phyloP scores from a whole-genome alignment of 2,113 vertebrate genomes.

The Ploceus nigricollis region DNA sequence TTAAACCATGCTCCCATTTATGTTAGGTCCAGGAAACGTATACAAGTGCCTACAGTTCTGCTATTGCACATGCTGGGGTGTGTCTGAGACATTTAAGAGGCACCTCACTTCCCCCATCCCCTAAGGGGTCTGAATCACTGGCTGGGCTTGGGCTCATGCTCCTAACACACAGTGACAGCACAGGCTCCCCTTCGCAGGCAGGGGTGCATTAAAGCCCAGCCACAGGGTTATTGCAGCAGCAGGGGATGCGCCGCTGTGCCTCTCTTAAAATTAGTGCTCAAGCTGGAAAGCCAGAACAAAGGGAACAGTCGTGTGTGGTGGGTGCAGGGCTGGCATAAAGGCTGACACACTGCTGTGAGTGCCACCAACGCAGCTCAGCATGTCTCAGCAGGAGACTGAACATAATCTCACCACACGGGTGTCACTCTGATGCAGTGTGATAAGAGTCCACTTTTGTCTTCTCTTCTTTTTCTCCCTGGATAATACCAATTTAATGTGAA shows the following conservation, averaged over 20 bases:
- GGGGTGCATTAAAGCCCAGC: background rate
- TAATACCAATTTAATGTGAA: background rate
- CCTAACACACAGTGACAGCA: background rate
- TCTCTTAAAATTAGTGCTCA: background rate
- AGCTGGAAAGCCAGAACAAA: background rate
- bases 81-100: background rate
- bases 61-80: background rate
- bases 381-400: background rate
- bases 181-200: accelerated
- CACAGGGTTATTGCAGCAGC: background rate
- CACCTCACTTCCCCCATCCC: background rate
- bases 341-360: background rate
- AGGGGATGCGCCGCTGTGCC: accelerated
- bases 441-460: background rate
- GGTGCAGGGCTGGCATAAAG: background rate
- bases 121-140: background rate
- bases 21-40: background rate
- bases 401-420: background rate
- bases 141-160: background rate
- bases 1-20: background rate
- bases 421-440: background rate
- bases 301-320: background rate
- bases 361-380: accelerated
- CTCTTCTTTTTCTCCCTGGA: background rate
- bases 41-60: background rate